Evolutionary conservation across 2,797 vertebrate species (phyloP), one percentile per base, ranked within the genome.

Genomic region (Crocidura indochinensis): DNA sequence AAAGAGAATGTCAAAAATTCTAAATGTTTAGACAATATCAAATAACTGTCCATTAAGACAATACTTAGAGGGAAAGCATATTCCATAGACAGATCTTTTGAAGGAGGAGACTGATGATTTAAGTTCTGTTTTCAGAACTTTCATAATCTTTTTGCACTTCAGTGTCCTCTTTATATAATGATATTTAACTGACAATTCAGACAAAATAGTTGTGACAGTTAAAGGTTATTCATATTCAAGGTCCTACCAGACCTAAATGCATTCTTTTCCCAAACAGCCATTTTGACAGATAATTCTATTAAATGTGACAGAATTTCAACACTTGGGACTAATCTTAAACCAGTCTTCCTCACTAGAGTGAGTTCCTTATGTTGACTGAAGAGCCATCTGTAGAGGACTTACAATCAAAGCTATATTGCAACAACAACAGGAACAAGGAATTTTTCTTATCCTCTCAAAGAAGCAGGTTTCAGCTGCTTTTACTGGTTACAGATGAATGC

Each of bases 1-100:
- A 87, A 71, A 38, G 38, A 56, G n/a, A 46, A 24, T 74, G 62
- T 76, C 46, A 89, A 76, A 24, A 24, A 24, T 76, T 83, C 49
- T 77, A 82, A 87, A 49, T 76, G 26, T 67, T 88, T 90, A 38
- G 51, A 90, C 88, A 80, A 74, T 29, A 53, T 22, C 20, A 49
- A 56, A 60, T 60, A 44, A 49, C 71, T 82, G 11, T 47, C 9
- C 75, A 19, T n/a, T 12, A 46, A 76, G 49, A 68, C 7, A 60
- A 12, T 20, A 3, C 47, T 91, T 47, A 65, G 20, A 67, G n/a
- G 38, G 22, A 15, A 69, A 31, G 29, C 8, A 0, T n/a, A 10
- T 75, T 53, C 10, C 14, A 46, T 46, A 51, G 38, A n/a, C 24
- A 27, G 5, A 12, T 20, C 26, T 47, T 64, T 24, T 38, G 38